phyloP scores from a whole-genome alignment of 2,113 vertebrate species.

The Ciconia stormi region DNA sequence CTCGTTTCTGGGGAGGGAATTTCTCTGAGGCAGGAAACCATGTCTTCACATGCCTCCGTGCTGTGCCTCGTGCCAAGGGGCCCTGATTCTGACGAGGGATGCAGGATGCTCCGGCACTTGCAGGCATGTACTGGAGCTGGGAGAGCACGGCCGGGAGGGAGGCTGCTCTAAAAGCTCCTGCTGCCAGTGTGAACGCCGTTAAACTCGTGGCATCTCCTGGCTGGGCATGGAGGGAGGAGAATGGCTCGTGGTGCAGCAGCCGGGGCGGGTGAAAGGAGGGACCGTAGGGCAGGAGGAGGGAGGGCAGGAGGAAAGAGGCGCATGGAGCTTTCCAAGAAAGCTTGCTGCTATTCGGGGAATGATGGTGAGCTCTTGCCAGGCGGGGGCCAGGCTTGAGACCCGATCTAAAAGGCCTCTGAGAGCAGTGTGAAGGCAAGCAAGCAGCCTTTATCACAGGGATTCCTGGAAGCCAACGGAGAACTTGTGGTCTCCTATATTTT shows the following conservation, averaged over 20 bases:
- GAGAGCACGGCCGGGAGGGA: background rate
- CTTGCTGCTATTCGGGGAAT: background rate
- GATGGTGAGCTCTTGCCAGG: background rate
- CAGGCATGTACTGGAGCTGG: background rate
- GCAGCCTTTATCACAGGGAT: background rate
- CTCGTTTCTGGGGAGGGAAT: slow-evolving; percentile 51
- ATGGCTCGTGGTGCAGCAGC: fast-evolving
- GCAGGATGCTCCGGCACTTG: background rate
- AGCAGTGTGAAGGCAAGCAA: background rate
- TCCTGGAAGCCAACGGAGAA: background rate
- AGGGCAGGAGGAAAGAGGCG: fast-evolving
- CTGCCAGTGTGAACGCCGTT: fast-evolving
- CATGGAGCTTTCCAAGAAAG: background rate
- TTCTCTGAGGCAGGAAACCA: slow-evolving; percentile 45
- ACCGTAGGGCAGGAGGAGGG: background rate
- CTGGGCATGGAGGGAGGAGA: background rate
- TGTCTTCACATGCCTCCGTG: background rate
- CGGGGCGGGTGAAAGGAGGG: background rate
- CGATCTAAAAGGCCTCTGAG: background rate
- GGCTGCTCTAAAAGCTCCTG: background rate
- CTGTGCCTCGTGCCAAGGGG: background rate
- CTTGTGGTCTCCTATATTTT: background rate
- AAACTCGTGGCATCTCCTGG: background rate
- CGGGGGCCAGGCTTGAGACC: background rate
- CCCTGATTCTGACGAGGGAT: background rate